These are phyloP conservation scores for Hypomesus transpacificus DNA, from an alignment of 2,113 vertebrate genomes.

Conservation along the genomic window DNA sequence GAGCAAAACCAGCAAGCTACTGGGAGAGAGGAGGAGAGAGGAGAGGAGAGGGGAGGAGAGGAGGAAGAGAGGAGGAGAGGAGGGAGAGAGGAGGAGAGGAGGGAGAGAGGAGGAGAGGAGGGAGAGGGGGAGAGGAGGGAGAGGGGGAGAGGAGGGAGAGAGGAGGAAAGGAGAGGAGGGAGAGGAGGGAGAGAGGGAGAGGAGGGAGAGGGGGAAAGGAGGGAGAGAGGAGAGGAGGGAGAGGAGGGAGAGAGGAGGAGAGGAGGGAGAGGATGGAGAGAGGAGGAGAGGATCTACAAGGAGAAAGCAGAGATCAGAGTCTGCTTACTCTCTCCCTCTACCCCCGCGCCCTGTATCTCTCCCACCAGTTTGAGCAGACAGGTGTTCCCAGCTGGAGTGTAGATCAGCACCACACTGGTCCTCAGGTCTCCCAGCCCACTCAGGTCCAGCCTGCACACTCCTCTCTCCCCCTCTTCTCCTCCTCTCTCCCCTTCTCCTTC, in stretches of 20 bases:
- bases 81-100: no score
- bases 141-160: neutral
- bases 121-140: neutral
- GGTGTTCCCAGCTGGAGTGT: conserved; percentile 44
- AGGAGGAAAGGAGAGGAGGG: neutral
- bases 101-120: neutral
- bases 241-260: neutral
- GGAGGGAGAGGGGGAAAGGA: neutral
- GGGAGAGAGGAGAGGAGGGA: conserved; percentile 3
- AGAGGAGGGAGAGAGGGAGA: neutral
- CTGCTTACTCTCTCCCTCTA: neutral
- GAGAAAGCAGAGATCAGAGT: neutral
- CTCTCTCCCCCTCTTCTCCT: neutral
- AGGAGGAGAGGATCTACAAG: neutral
- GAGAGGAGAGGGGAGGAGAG: no score
- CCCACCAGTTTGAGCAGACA: conserved; percentile 51
- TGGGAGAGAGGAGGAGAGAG: no score
- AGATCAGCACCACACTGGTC: conserved; percentile 48
- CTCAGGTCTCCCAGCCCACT: conserved; percentile 8
- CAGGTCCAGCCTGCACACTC: neutral
- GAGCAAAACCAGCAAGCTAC: no score
- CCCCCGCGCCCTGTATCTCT: neutral
- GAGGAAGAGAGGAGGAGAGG: no score
- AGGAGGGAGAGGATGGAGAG: neutral
- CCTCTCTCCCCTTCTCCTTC: neutral